A percentile compares a stretch with the other conserved stretches of the same genome.
Conservation (phyloP, 2,113 vertebrate species). For the Grammomys surdaster region DNA sequence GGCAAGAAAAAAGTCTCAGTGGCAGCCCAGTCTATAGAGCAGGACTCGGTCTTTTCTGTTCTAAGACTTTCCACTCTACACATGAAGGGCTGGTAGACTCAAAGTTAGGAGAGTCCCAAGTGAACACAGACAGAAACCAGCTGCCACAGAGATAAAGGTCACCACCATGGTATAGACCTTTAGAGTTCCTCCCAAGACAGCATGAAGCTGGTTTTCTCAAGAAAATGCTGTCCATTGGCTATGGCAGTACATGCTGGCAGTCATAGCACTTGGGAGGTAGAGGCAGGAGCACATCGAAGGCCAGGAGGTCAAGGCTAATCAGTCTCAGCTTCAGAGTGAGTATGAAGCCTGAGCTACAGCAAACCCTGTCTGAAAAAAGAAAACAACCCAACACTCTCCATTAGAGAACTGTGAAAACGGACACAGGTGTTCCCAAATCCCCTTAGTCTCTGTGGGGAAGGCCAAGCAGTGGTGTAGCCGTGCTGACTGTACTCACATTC, state of each 20-base stretch:
- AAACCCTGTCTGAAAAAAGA: neutral
- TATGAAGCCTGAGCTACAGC: neutral
- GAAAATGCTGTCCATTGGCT: neutral
- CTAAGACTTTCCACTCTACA: neutral
- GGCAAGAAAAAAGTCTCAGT: neutral
- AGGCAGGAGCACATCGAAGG: neutral
- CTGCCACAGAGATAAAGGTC: neutral
- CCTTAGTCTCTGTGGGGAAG: neutral
- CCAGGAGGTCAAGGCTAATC: neutral
- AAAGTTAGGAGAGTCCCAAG: neutral
- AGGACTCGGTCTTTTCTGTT: neutral
- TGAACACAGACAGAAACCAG: neutral
- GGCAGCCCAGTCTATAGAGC: neutral
- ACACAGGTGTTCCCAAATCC: neutral
- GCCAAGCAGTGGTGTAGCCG: accelerated
- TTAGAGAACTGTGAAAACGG: neutral
- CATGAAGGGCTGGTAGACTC: accelerated
- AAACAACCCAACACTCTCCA: neutral
- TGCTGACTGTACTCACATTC: slow-evolving; percentile 90
- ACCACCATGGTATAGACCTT: neutral
- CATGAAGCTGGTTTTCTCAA: neutral
- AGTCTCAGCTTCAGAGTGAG: neutral
- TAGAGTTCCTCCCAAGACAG: neutral
- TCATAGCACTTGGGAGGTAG: neutral
- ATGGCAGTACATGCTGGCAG: neutral